Evolutionary conservation across 2,888 invertebrate species (phyloP).

Genomic region (Plutella xylostella): DNA sequence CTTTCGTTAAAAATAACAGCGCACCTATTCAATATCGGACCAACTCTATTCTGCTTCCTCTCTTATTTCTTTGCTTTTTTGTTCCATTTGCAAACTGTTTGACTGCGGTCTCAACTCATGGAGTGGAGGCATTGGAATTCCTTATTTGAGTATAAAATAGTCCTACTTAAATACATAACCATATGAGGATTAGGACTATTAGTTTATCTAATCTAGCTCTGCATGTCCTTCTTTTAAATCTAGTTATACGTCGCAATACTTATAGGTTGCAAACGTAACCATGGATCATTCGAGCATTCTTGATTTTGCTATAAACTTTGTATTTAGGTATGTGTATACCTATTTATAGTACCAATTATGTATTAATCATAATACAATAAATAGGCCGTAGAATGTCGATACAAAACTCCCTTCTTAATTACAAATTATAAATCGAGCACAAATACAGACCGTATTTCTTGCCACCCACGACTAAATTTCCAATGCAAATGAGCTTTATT

Average conservation of each 20-base stretch:
- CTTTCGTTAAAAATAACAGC: conserved; percentile 5
- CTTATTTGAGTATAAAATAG: not conserved
- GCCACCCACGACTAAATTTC: conserved; percentile 17
- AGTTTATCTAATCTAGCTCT: too few species aligned
- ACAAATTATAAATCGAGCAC: not conserved
- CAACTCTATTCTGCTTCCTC: conserved; percentile 16
- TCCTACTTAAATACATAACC: not conserved
- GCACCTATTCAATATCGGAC: conserved; percentile 7
- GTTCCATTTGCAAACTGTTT: too few species aligned
- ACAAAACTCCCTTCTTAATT: not conserved
- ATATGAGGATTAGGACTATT: too few species aligned
- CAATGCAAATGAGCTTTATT: conserved; percentile 26
- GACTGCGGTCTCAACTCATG: too few species aligned
- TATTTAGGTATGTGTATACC: not conserved
- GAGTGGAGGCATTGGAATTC: too few species aligned
- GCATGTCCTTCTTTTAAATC: too few species aligned
- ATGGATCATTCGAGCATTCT: not conserved
- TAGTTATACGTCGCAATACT: too few species aligned
- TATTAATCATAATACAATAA: not conserved
- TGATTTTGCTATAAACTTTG: not conserved
- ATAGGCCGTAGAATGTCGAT: not conserved
- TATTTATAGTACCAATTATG: not conserved
- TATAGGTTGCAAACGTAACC: too few species aligned
- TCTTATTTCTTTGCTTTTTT: conserved; percentile 17
- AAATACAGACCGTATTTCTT: not conserved